A percentile compares a stretch with the other conserved stretches of the same genome.
Conservation (phyloP, 2,888 invertebrate genomes). For the Netelia melanura region DNA sequence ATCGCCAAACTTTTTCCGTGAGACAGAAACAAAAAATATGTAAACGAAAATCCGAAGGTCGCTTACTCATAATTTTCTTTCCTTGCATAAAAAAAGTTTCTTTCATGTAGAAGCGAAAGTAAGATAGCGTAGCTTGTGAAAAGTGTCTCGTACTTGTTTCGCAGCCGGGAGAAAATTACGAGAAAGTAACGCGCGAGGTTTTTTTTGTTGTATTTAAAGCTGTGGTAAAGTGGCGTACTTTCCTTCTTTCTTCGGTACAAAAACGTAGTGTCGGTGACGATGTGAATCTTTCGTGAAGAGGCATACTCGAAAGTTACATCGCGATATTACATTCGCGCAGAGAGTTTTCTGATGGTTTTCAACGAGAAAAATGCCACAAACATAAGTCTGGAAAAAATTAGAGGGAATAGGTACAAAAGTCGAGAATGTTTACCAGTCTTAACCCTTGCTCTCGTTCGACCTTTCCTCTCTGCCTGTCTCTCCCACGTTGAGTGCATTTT, state of each 20-base stretch:
- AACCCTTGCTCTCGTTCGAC: background rate
- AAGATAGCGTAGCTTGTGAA: no score
- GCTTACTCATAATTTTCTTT: no score
- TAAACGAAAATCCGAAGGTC: no score
- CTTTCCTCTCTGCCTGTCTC: background rate
- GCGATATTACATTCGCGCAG: background rate
- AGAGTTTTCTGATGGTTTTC: constrained; percentile 6
- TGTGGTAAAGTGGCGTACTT: background rate
- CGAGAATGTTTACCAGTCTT: constrained; percentile 17
- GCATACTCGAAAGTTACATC: background rate
- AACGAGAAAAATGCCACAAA: constrained; percentile 6
- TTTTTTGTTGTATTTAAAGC: background rate
- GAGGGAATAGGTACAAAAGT: constrained; percentile 18
- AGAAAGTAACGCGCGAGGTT: background rate
- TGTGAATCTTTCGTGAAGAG: constrained; percentile 6
- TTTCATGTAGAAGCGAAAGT: no score
- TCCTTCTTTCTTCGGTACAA: background rate
- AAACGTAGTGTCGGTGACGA: background rate
- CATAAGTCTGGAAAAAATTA: constrained; percentile 35
- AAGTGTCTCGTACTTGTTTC: no score
- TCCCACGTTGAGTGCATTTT: constrained; percentile 52
- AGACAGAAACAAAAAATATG: no score
- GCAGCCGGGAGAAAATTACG: background rate
- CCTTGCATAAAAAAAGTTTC: no score
- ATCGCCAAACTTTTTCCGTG: no score